Percentiles rank a stretch among this genome's conserved stretches.
These are phyloP conservation scores for Heliconius hewitsoni DNA, from an alignment of 1,140 invertebrate genomes.

Conservation along the genomic window DNA sequence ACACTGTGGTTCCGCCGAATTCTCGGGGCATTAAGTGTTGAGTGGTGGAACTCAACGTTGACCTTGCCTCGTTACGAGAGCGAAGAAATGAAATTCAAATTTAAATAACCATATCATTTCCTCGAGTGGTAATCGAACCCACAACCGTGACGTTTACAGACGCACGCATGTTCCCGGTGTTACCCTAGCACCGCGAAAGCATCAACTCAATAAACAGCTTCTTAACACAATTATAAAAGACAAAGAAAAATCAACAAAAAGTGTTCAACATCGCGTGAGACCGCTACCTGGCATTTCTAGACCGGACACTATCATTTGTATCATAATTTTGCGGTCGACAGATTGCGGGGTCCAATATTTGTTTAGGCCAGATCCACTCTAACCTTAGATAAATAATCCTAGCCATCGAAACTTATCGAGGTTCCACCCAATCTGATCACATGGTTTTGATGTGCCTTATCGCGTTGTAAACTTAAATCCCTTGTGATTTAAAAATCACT, in stretches of 20 bases:
- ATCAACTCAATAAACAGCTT: not conserved
- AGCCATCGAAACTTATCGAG: constrained; percentile 6
- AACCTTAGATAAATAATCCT: not conserved
- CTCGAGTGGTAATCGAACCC: too few relatives aligned
- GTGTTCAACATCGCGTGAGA: not conserved
- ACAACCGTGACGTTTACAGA: too few relatives aligned
- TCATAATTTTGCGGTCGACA: constrained; percentile 31
- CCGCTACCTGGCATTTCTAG: constrained; percentile 19
- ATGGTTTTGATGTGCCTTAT: constrained; percentile 8
- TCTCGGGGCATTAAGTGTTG: too few relatives aligned
- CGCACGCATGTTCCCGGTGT: too few relatives aligned
- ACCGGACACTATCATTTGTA: constrained; percentile 27
- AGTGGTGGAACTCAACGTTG: too few relatives aligned
- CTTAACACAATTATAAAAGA: not conserved
- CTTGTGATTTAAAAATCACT: constrained; percentile 6
- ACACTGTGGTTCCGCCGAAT: too few relatives aligned
- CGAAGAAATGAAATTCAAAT: too few relatives aligned
- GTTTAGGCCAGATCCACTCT: constrained; percentile 21
- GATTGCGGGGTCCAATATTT: constrained; percentile 19
- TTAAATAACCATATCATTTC: too few relatives aligned
- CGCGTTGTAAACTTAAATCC: constrained; percentile 6
- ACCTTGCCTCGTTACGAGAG: too few relatives aligned
- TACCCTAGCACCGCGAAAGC: too few relatives aligned
- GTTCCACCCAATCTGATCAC: not conserved
- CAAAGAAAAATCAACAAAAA: not conserved